phyloP scores from a whole-genome alignment of 2,888 invertebrate species.

The Orthosia gracilis region DNA sequence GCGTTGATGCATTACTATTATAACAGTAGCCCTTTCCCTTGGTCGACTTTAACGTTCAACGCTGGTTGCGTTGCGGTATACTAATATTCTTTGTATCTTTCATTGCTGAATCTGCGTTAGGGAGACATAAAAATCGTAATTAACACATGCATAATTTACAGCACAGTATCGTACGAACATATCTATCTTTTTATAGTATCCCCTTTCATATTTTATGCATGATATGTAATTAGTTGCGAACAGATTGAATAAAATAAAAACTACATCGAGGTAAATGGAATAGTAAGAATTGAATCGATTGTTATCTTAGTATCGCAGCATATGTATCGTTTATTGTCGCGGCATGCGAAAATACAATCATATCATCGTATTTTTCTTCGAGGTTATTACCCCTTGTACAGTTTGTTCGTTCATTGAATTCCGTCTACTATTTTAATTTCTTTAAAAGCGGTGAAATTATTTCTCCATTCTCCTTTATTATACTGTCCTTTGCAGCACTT shows the following conservation, averaged over 20 bases:
- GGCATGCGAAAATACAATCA: slow-evolving; percentile 62
- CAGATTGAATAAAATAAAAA: slow-evolving; percentile 16
- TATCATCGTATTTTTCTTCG: slow-evolving; percentile 48
- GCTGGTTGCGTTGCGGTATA: background rate
- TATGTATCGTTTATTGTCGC: slow-evolving; percentile 45
- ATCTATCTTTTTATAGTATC: slow-evolving; percentile 5
- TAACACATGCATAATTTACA: slow-evolving; percentile 11
- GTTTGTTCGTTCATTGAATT: slow-evolving; percentile 48
- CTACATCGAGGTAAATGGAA: background rate
- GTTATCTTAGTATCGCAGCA: slow-evolving; percentile 46
- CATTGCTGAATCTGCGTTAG: slow-evolving; percentile 23
- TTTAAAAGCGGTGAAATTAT: slow-evolving; percentile 47
- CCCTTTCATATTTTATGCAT: slow-evolving; percentile 27
- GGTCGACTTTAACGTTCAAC: slow-evolving; percentile 15
- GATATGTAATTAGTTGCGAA: slow-evolving; percentile 9
- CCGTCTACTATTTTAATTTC: slow-evolving; percentile 51
- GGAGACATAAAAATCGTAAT: slow-evolving; percentile 16
- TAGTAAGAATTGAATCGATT: slow-evolving; percentile 30
- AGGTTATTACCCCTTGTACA: slow-evolving; percentile 46
- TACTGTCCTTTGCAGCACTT: slow-evolving; percentile 27
- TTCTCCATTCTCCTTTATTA: slow-evolving; percentile 34
- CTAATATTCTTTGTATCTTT: slow-evolving; percentile 37
- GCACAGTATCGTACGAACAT: background rate
- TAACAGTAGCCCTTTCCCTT: slow-evolving; percentile 47
- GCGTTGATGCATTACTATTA: slow-evolving; percentile 12